A percentile compares a stretch with the other conserved stretches of the same genome.
Evolutionary conservation across 2,888 invertebrate genomes (phyloP).

Genomic region (Alloscopus bannaensis): DNA sequence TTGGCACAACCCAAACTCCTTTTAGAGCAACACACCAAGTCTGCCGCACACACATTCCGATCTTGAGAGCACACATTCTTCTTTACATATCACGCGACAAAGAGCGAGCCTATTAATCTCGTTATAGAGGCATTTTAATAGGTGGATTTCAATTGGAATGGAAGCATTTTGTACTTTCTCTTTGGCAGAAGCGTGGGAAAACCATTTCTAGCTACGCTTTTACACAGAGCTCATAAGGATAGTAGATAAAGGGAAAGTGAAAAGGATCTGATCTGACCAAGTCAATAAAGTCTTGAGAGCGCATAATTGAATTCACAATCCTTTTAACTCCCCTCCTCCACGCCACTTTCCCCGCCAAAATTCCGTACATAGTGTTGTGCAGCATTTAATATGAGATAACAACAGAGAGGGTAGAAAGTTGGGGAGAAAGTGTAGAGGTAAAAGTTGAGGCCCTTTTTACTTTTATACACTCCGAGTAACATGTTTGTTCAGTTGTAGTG

Average conservation of each 20-base stretch:
- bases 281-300: constrained; percentile 47
- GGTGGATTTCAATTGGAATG: too few relatives aligned
- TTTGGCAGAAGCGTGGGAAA: too few relatives aligned
- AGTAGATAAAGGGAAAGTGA: constrained; percentile 29
- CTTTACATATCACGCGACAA: too few relatives aligned
- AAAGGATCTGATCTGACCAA: constrained; percentile 54
- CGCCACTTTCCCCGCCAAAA: neutral
- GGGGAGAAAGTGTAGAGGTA: neutral
- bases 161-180: too few relatives aligned
- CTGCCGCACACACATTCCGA: too few relatives aligned
- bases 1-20: too few relatives aligned
- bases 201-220: too few relatives aligned
- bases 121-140: too few relatives aligned
- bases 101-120: too few relatives aligned
- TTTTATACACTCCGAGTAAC: neutral
- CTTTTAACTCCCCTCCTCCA: constrained; percentile 39
- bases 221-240: neutral
- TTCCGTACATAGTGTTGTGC: neutral
- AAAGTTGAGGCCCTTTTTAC: neutral
- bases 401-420: neutral
- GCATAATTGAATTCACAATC: constrained; percentile 60
- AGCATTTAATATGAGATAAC: neutral
- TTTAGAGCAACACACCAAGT: too few relatives aligned
- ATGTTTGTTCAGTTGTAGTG: neutral
- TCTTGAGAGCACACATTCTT: too few relatives aligned